These are phyloP conservation scores for Gallinago undulata DNA, from an alignment of 2,113 vertebrate species.

Conservation along the genomic window DNA sequence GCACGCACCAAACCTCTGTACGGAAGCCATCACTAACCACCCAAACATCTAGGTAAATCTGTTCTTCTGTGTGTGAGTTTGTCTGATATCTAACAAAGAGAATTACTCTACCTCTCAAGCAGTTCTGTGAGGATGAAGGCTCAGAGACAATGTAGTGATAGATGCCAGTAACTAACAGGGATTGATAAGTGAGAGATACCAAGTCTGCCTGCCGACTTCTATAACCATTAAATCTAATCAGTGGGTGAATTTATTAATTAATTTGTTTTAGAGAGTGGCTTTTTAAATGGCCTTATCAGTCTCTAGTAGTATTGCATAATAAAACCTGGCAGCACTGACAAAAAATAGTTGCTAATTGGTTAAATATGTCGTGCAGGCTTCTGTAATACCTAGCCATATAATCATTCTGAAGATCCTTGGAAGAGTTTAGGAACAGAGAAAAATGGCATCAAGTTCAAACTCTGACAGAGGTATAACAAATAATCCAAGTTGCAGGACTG, in stretches of 20 bases:
- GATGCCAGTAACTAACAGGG: not conserved
- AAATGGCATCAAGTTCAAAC: not conserved
- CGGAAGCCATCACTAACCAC: not conserved
- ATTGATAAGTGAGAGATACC: not conserved
- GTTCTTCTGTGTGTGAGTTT: not conserved
- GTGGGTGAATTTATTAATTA: not conserved
- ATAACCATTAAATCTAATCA: not conserved
- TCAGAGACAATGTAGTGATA: not conserved
- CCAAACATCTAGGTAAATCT: not conserved
- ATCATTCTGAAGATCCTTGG: not conserved
- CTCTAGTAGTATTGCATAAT: not conserved
- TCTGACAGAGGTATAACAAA: not conserved
- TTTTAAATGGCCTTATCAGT: not conserved
- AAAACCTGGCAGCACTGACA: not conserved
- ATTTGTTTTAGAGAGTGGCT: not conserved
- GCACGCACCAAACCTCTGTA: not conserved
- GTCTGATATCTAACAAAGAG: not conserved
- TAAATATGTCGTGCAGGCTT: not conserved
- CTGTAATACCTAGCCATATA: not conserved
- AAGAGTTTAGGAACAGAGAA: not conserved
- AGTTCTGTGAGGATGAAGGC: not conserved
- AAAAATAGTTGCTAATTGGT: not conserved
- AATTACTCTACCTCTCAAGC: not conserved
- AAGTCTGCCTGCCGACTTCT: not conserved
- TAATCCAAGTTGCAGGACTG: not conserved